These are phyloP conservation scores for Ectemnius cavifrons DNA, from an alignment of 2,888 invertebrate genomes.

Conservation along the genomic window DNA sequence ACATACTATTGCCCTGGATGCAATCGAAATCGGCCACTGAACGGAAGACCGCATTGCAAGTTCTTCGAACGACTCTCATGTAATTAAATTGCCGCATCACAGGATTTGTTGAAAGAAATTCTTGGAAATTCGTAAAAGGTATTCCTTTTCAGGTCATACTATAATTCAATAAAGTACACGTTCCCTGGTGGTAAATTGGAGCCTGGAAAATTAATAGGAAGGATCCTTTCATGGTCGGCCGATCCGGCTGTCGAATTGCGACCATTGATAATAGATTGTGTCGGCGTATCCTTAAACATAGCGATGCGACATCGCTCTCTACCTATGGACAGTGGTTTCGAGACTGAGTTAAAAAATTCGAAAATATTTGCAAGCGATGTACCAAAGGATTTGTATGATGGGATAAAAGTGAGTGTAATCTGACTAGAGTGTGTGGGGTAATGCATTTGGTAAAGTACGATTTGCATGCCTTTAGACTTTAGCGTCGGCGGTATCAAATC, in stretches of 20 bases:
- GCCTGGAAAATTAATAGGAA: constrained; percentile 70
- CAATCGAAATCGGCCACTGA: constrained; percentile 68
- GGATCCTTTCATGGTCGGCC: constrained; percentile 70
- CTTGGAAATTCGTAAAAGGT: neutral
- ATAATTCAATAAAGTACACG: constrained; percentile 71
- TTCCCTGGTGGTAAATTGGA: constrained; percentile 73
- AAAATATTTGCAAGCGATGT: constrained; percentile 66
- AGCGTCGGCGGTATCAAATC: constrained; percentile 64
- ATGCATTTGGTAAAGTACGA: constrained; percentile 9
- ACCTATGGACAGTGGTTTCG: constrained; percentile 65
- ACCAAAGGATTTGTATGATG: constrained; percentile 62
- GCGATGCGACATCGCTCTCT: constrained; percentile 68
- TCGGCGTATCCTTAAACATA: constrained; percentile 67
- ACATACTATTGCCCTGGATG: constrained; percentile 73
- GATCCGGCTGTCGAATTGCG: constrained; percentile 66
- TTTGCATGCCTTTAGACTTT: constrained; percentile 50
- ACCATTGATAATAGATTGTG: constrained; percentile 69
- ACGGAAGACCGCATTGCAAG: constrained; percentile 65
- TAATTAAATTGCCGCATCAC: constrained; percentile 36
- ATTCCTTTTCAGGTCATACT: constrained; percentile 65
- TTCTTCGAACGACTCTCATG: constrained; percentile 67
- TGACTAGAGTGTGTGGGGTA: neutral
- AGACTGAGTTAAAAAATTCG: constrained; percentile 66
- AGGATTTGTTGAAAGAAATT: neutral
- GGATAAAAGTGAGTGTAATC: constrained; percentile 59